phyloP scores from a whole-genome alignment of 2,113 vertebrate species.

The Hippocampus guttulatus region DNA sequence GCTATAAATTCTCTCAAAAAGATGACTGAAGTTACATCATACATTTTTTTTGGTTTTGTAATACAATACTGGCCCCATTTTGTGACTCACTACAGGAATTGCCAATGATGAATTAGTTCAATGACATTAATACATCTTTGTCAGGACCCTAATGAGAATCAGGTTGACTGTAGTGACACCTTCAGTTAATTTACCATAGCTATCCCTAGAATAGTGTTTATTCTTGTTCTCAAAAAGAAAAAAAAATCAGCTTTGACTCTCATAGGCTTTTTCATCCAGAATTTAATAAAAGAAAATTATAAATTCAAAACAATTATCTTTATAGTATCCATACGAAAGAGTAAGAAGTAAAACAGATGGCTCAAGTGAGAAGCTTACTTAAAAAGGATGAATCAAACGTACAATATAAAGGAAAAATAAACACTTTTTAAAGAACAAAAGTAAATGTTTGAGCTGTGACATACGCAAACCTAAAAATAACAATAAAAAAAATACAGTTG shows the following conservation, averaged over 20 bases:
- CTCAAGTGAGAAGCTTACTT: slow-evolving; percentile 34
- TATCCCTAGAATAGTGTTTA: neutral
- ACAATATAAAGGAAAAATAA: slow-evolving; percentile 35
- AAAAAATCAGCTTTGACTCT: neutral
- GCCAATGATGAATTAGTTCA: neutral
- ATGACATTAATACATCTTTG: slow-evolving; percentile 3
- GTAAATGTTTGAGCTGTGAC: slow-evolving; percentile 5
- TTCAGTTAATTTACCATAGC: neutral
- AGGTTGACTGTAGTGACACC: neutral
- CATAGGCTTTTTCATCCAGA: slow-evolving; percentile 16
- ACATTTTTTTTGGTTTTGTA: too few species aligned
- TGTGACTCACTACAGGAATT: neutral
- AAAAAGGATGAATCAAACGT: slow-evolving; percentile 30
- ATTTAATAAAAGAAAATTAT: slow-evolving; percentile 60
- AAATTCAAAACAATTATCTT: slow-evolving; percentile 43
- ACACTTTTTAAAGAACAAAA: slow-evolving; percentile 36
- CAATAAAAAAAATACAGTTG: slow-evolving; percentile 27
- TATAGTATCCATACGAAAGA: slow-evolving; percentile 46
- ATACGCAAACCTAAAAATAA: slow-evolving; percentile 14
- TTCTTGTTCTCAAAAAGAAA: neutral
- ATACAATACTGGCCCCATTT: neutral
- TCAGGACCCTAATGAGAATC: neutral
- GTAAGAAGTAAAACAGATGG: slow-evolving; percentile 44
- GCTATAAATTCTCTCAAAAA: too few species aligned
- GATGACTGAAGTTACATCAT: too few species aligned